A percentile compares a stretch with the other conserved stretches of the same genome.
These are phyloP conservation scores for Ceratoteleas bidentatus DNA, from an alignment of 1,140 invertebrate species.

Conservation along the genomic window DNA sequence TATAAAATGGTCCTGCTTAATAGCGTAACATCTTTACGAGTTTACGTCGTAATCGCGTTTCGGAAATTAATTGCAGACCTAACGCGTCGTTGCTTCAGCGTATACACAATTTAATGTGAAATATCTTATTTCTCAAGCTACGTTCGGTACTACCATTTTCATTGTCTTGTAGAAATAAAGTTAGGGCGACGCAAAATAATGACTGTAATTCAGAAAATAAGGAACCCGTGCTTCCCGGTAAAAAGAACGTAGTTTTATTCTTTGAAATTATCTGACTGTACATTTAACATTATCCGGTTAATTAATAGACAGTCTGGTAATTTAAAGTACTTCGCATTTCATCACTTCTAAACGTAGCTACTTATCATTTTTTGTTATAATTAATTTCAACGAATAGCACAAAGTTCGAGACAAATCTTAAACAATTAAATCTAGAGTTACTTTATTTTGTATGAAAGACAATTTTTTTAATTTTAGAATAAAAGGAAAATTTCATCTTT, in stretches of 20 bases:
- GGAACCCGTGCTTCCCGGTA: conserved; percentile 18
- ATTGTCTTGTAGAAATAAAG: conserved; percentile 52
- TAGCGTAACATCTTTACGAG: conserved; percentile 32
- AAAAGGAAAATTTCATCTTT: too few species aligned
- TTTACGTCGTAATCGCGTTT: conserved; percentile 34
- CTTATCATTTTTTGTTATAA: too few species aligned
- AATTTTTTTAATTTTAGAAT: too few species aligned
- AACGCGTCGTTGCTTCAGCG: conserved; percentile 47
- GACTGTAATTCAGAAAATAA: conserved; percentile 39
- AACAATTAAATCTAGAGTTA: too few species aligned
- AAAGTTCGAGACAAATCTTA: too few species aligned
- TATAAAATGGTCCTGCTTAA: conserved; percentile 18
- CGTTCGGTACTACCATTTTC: conserved; percentile 39
- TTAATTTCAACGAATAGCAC: too few species aligned
- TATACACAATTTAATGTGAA: conserved; percentile 53
- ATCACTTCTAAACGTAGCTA: too few species aligned
- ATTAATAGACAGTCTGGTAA: neutral
- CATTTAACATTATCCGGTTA: conserved; percentile 21
- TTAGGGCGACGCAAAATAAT: conserved; percentile 36
- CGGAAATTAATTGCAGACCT: conserved; percentile 47
- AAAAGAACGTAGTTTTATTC: conserved; percentile 19
- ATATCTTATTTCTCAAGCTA: conserved; percentile 53
- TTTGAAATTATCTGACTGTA: conserved; percentile 22
- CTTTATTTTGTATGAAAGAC: too few species aligned
- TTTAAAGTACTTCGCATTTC: neutral